A percentile compares a stretch with the other conserved stretches of the same genome.
phyloP scores from a whole-genome alignment of 2,888 invertebrate species.

The Eristalinus sepulchralis region DNA sequence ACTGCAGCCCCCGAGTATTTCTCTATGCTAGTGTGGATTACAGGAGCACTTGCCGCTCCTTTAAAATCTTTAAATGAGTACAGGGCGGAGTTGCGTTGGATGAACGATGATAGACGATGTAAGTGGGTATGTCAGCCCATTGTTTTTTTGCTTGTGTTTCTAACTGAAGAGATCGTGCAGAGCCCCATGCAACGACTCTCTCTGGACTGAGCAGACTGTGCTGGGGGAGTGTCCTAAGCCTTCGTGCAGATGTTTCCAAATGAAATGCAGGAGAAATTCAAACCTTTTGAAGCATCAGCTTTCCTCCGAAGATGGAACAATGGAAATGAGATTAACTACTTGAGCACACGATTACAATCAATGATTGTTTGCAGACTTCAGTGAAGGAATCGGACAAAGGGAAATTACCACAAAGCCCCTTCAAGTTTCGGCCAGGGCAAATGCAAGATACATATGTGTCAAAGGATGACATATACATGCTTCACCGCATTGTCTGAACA shows the following conservation, averaged over 20 bases:
- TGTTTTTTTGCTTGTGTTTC: neutral
- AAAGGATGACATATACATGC: too few species aligned
- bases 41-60: conserved; percentile 21
- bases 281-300: neutral
- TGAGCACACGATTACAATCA: neutral
- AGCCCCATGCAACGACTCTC: neutral
- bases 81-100: neutral
- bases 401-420: too few species aligned
- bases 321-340: neutral
- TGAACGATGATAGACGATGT: neutral
- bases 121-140: conserved; percentile 8
- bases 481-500: too few species aligned
- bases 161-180: neutral
- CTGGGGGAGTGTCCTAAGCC: neutral
- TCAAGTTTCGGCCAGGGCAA: too few species aligned
- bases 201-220: neutral
- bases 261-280: neutral
- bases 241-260: neutral
- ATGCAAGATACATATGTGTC: too few species aligned
- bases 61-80: neutral
- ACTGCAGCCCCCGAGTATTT: neutral
- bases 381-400: too few species aligned
- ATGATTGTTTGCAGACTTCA: too few species aligned
- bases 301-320: too few species aligned
- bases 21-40: neutral